Conservation (phyloP, 92 coral and sea anemone genomes). For the Epizoanthus scotinus region DNA sequence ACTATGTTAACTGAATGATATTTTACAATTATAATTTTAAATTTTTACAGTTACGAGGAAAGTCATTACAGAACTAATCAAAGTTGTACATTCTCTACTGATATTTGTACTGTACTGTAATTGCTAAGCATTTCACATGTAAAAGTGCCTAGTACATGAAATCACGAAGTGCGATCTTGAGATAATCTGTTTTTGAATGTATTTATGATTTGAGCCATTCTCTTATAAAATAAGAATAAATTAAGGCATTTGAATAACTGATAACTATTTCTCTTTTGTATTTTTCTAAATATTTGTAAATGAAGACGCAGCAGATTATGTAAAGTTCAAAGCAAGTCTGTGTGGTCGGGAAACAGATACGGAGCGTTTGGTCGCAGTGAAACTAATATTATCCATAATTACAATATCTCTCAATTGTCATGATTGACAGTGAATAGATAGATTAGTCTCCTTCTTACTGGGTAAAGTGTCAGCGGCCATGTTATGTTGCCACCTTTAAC, state of each 20-base stretch:
- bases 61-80: no score
- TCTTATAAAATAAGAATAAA: neutral
- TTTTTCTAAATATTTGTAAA: no score
- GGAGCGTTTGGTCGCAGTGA: neutral
- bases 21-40: no score
- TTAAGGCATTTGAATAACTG: no score
- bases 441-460: conserved; percentile 12
- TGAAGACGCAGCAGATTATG: neutral
- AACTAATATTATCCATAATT: conserved; percentile 2
- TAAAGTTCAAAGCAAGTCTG: conserved; percentile 4
- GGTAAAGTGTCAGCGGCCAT: conserved; percentile 36
- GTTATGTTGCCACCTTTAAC: conserved; percentile 29
- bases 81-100: no score
- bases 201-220: conserved; percentile 16
- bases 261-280: no score
- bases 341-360: conserved; percentile 21
- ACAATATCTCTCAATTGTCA: conserved; percentile 13
- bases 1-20: no score
- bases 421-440: conserved; percentile 31
- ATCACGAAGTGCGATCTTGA: neutral
- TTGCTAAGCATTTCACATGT: no score
- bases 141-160: no score
- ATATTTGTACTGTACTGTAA: no score
- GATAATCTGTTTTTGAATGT: conserved; percentile 7
- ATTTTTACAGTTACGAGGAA: no score